Percentiles rank a stretch among this genome's conserved stretches.
Evolutionary conservation across 2,888 invertebrate genomes (phyloP).

Genomic region (Platycheirus rosarum): DNA sequence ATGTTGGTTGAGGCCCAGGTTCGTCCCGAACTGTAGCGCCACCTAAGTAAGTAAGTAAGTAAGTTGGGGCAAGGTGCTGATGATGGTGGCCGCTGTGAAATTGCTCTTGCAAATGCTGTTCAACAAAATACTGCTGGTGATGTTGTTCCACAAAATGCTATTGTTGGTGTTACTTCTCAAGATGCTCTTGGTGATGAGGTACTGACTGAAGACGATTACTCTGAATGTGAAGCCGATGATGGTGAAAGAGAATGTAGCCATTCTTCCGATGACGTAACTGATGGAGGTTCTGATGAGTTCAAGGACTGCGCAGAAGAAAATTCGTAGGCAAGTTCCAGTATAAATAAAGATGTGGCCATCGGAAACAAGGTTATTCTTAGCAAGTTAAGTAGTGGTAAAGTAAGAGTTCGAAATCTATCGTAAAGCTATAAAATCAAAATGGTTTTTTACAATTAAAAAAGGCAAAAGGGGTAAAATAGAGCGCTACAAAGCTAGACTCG

Average conservation of each 20-base stretch:
- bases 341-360: background rate
- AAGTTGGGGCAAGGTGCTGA: background rate
- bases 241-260: background rate
- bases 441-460: conserved; percentile 75
- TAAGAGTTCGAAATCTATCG: conserved; percentile 18
- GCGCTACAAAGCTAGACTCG: conserved; percentile 57
- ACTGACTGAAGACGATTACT: background rate
- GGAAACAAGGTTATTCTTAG: conserved; percentile 29
- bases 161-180: background rate
- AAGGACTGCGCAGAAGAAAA: conserved; percentile 2
- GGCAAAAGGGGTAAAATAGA: conserved; percentile 68
- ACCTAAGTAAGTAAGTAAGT: too few relatives aligned
- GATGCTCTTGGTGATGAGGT: background rate
- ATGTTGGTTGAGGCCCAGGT: too few relatives aligned
- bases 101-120: background rate
- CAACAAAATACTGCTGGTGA: background rate
- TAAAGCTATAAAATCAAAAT: conserved; percentile 71
- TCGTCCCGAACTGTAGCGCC: too few relatives aligned
- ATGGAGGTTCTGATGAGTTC: conserved; percentile 5
- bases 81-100: background rate
- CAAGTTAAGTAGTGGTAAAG: conserved; percentile 34
- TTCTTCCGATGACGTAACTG: background rate
- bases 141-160: background rate
- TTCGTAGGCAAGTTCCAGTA: background rate
- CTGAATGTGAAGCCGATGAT: conserved; percentile 1